Base-by-base conservation (phyloP, 2,797 vertebrate genomes). In the Threskiornis aethiopicus region DNA sequence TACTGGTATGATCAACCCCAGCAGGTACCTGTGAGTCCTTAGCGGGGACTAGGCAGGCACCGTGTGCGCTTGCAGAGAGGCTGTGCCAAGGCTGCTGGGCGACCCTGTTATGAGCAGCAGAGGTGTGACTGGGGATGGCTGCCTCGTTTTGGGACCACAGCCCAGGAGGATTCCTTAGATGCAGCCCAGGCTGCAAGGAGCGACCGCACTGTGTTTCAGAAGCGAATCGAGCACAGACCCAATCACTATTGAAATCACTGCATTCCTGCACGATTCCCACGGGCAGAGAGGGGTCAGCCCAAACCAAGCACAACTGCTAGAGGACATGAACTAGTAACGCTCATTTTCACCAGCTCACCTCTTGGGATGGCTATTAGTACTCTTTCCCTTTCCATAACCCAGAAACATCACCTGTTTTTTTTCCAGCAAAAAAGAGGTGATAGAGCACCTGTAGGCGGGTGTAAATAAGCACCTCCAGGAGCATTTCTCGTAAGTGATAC, bases 171-270 rank as follows among this genome's bases (percentile, higher is more conserved):
- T n/a, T 31, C 25, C 26, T 8, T 14, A 16, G 64, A 33, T 3
- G 4, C 21, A 72, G 42, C 35, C 47, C 46, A 20, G 13, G 66
- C 33, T 52, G 14, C 3, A 4, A 77, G 64, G 22, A 4, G 8
- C 1, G 19, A 59, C 19, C 1, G 1, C 16, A 8, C 25, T 4
- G 16, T 8, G 20, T 9, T 69, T 77, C 3, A 2, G 24, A 28
- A 58, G 42, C 2, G 7, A 72, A 46, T 0, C 2, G 26, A 57
- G 44, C 35, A 19, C 6, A 17, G 47, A 62, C 7, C 21, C 0
- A 1, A 21, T 21, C 2, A 1, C 62, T 25, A 0, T 1, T 3
- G 2, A 84, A 76, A 59, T 54, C 42, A 24, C 37, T 31, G n/a
- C 37, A 10, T 31, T 67, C 46, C 67, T 65, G 14, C 14, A 67